Conservation (phyloP, 2,888 invertebrate species). For the Mechanitis mazaeus region DNA sequence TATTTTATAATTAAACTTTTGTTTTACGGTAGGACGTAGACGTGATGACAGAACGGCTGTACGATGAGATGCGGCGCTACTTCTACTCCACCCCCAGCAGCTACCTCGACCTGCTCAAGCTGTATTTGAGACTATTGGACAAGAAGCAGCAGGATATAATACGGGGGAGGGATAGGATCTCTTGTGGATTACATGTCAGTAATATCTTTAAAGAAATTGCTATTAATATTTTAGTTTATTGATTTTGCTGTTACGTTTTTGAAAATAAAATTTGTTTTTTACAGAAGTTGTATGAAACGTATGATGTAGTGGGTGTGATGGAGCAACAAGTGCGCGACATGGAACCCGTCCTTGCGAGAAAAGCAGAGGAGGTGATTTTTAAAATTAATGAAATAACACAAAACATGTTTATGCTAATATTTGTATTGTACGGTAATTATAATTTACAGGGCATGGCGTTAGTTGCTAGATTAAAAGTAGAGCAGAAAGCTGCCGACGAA, state of each 20-base stretch:
- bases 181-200: constrained; percentile 81
- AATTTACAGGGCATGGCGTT: constrained; percentile 81
- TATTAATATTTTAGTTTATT: background rate
- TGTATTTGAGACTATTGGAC: constrained; percentile 83
- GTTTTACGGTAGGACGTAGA: constrained; percentile 81
- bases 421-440: constrained; percentile 38
- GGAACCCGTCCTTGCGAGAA: constrained; percentile 87
- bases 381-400: constrained; percentile 12
- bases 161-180: constrained; percentile 80
- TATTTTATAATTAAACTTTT: no score
- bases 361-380: constrained; percentile 78
- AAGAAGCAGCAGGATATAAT: constrained; percentile 83
- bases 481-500: constrained; percentile 88
- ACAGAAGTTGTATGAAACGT: constrained; percentile 88
- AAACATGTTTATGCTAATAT: background rate
- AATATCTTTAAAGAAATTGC: background rate
- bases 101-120: constrained; percentile 89
- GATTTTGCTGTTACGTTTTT: background rate
- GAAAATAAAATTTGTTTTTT: background rate
- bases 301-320: constrained; percentile 89
- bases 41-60: constrained; percentile 84
- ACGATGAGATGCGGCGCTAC: constrained; percentile 87
- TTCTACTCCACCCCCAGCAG: constrained; percentile 96
- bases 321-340: constrained; percentile 87
- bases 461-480: constrained; percentile 84